phyloP scores from a whole-genome alignment of 2,113 vertebrate genomes.

The Atractosteus spatula region DNA sequence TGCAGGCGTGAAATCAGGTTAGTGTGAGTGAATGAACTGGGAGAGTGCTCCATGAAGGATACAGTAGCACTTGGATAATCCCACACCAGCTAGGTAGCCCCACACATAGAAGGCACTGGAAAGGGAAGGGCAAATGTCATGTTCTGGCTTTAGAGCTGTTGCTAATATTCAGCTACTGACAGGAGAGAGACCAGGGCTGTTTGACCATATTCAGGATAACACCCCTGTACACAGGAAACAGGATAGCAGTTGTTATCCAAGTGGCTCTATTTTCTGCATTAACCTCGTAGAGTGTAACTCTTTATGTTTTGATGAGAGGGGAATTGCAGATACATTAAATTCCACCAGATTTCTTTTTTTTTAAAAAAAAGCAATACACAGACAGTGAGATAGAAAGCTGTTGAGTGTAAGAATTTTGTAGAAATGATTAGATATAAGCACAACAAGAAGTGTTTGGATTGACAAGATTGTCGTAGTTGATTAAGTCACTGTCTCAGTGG shows the following conservation, averaged over 20 bases:
- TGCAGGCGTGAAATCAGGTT: slow-evolving; percentile 31
- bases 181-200: not conserved
- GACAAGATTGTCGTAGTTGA: slow-evolving; percentile 45
- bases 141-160: not conserved
- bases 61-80: slow-evolving; percentile 1
- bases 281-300: no score
- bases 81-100: not conserved
- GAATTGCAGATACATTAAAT: no score
- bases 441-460: slow-evolving; percentile 30
- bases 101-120: not conserved
- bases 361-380: not conserved
- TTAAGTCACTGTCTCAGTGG: slow-evolving; percentile 42
- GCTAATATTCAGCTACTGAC: not conserved
- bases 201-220: no score
- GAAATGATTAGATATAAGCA: not conserved
- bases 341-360: no score
- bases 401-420: not conserved
- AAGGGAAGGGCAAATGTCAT: no score
- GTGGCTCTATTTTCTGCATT: no score
- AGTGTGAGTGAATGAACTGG: slow-evolving; percentile 22
- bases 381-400: not conserved
- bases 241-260: no score
- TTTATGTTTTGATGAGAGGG: no score
- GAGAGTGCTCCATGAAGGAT: slow-evolving; percentile 1
- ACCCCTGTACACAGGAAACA: not conserved